A percentile compares a stretch with the other conserved stretches of the same genome.
Conservation (phyloP, 2,113 vertebrate species). For the Equus przewalskii region DNA sequence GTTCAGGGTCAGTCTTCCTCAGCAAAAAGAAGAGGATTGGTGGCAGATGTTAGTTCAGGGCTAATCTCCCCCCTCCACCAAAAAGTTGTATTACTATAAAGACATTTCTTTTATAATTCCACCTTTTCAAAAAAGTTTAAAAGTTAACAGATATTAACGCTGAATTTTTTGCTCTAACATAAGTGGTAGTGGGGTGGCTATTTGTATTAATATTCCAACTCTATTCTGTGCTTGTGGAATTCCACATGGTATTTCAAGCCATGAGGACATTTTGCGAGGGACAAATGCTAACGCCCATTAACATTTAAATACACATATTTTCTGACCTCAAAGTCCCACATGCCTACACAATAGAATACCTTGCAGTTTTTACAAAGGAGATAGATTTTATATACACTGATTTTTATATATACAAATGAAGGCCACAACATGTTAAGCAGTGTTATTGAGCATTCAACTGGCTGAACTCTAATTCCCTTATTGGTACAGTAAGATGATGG, state of each 20-base stretch:
- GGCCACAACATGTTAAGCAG: not conserved
- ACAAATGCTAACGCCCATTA: not conserved
- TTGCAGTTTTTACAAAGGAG: not conserved
- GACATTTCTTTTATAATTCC: not conserved
- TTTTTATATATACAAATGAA: not conserved
- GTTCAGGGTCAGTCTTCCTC: too few species aligned
- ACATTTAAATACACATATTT: not conserved
- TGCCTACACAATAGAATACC: not conserved
- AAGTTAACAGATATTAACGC: not conserved
- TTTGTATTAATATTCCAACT: not conserved
- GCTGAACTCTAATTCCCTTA: not conserved
- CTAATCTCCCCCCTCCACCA: too few species aligned
- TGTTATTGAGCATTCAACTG: not conserved
- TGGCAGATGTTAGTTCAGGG: too few species aligned
- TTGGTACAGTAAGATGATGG: not conserved
- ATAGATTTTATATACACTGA: not conserved
- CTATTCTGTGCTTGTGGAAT: not conserved
- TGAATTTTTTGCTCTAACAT: not conserved
- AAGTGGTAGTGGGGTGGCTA: not conserved
- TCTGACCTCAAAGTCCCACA: not conserved
- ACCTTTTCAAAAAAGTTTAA: not conserved
- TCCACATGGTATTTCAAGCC: not conserved
- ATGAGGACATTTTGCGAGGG: not conserved
- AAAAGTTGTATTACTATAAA: not conserved
- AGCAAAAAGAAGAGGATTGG: too few species aligned